Conservation (phyloP, 2,113 vertebrate species). For the Anseranas semipalmata region DNA sequence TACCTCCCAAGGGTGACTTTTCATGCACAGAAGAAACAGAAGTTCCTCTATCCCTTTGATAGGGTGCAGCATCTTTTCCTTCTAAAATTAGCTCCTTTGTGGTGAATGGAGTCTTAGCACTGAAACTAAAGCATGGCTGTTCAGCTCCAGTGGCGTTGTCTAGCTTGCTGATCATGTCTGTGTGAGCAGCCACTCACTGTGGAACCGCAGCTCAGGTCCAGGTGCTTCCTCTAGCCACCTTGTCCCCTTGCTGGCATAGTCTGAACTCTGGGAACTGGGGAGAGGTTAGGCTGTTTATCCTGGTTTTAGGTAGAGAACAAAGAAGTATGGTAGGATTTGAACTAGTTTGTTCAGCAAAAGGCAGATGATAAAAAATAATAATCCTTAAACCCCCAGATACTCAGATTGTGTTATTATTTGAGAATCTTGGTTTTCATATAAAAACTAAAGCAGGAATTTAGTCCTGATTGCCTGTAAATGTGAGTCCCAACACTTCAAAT, state of each 20-base stretch:
- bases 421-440: neutral
- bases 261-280: neutral
- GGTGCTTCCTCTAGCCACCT: neutral
- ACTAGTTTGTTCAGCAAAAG: neutral
- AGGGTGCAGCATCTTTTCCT: neutral
- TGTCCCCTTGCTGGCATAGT: neutral
- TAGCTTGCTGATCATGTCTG: neutral
- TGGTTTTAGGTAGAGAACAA: neutral
- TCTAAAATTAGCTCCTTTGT: neutral
- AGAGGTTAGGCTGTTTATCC: neutral
- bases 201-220: neutral
- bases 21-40: neutral
- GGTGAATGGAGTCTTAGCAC: neutral
- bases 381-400: neutral
- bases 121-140: neutral
- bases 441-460: constrained; percentile 3
- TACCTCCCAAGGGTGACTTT: neutral
- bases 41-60: neutral
- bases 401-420: neutral
- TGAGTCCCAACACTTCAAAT: neutral
- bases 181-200: neutral
- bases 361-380: neutral
- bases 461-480: neutral
- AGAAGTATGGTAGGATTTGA: neutral
- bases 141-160: neutral